Base-by-base conservation (phyloP, 2,113 vertebrate genomes). In the Cathartes aura region DNA sequence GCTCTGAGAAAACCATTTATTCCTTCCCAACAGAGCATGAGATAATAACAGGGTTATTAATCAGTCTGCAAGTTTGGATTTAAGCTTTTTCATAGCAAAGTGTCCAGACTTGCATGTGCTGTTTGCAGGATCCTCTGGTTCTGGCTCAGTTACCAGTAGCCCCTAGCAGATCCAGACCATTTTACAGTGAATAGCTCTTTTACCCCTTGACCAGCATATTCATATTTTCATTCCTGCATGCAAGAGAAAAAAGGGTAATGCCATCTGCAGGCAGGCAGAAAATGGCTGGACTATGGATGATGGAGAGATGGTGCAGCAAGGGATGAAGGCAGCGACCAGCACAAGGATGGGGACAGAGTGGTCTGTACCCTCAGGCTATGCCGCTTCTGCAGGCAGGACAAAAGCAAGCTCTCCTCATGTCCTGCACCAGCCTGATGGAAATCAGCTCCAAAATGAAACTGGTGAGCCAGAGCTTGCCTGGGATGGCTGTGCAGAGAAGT, bases 31-130 rank as follows among this genome's bases (percentile, higher is more conserved):
- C 83, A 90, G 74, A 76, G 23, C 23, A 86, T 82, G 84, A 89
- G 60, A 87, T 95, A 92, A 81, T 62, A 91, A 84, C 5, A 67
- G 56, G 7, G 45, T 63, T 91, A 81, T 90, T 92, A 92, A 92
- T 93, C 72, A 92, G 75, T 43, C 76, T 73, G 43, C 26, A 74
- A 86, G 56, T 93, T 71, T 71, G 36, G 6, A 79, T 74, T 67
- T 87, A 72, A 89, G 34, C 8, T 52, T 67, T 90, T 92, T 90
- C 72, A 58, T 21, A 60, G 60, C 34, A 84, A 81, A 90, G 30
- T 6, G 6, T 78, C 34, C 80, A 83, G 55, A 75, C 5, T 89
- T 63, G 27, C 5, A 26, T 18, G 15, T 47, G 64, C 64, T 64
- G 7, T 63, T 74, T 52, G 40, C 22, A 63, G n/a, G 16, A 84